Conservation (phyloP, 2,888 invertebrate species). For the Tricholauxania praeusta region DNA sequence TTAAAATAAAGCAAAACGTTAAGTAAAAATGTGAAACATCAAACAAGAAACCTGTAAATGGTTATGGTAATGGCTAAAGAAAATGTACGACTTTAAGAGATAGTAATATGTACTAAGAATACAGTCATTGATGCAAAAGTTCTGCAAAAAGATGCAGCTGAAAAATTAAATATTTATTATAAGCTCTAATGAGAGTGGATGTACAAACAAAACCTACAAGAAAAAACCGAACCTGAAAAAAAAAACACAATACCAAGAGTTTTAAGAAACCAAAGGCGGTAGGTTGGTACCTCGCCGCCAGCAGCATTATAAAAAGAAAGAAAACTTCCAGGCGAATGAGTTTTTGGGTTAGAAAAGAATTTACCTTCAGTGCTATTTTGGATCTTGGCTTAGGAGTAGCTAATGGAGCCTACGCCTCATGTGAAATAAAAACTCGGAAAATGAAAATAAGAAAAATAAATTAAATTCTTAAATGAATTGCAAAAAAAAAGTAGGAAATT, state of each 20-base stretch:
- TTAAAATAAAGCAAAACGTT: not conserved
- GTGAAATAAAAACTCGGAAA: too few species aligned
- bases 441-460: too few species aligned
- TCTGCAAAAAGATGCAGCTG: not conserved
- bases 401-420: too few species aligned
- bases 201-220: too few species aligned
- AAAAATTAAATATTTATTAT: conserved; percentile 19
- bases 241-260: too few species aligned
- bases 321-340: conserved; percentile 17
- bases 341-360: conserved; percentile 22
- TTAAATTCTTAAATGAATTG: too few species aligned
- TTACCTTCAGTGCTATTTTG: not conserved
- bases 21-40: not conserved
- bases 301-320: not conserved
- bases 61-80: too few species aligned
- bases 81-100: not conserved
- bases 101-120: not conserved
- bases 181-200: not conserved
- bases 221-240: too few species aligned
- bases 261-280: not conserved
- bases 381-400: too few species aligned
- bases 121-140: not conserved
- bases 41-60: too few species aligned
- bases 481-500: too few species aligned
- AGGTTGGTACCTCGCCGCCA: not conserved